Evolutionary conservation across 2,888 invertebrate genomes (phyloP), one percentile per base, ranked within the genome.

Genomic region (Eustalomyia histrio): DNA sequence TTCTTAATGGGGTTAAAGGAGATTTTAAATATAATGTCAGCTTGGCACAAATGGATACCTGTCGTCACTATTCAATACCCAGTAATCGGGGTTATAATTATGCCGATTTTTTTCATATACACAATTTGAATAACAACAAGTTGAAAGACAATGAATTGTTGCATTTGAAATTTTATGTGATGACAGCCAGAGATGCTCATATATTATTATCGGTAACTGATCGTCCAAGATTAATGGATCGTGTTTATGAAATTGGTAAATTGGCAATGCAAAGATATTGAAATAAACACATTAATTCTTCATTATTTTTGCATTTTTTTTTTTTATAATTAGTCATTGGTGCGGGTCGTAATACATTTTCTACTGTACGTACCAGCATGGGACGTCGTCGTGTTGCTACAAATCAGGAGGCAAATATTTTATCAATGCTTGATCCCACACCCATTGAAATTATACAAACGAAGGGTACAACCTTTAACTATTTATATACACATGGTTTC

Each of bases 271-370:
- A 29, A 29, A 29, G 29, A 29, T 29, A 29, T 29, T 29, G 29
- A 24, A 24, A 24, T 24, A 24, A 3, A 3, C 3, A 29, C 7
- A 29, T 29, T 6, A 29, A 29, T 29, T 29, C 1, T 29, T 29
- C 4, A 29, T 6, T 6, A 29, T 29, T 29, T 29, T 29, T 29
- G 29, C 7, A 29, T 39, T 47, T 57, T 9, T 18, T 21, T 39
- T 47, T 57, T 9, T 18, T 21, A 47, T 52, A 16, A 73, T 21
- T 78, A 90, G 90, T 94, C 68, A 92, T 95, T 24, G 95, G 95
- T 10, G 95, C 94, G 9, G 95, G 95, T 5, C 92, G 91, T n/a
- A 95, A 95, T 88, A 92, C 92, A 67, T 95, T 94, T 86, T 93
- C 94, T 2, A 93, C 94, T 84, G 92, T 95, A 35, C 91, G 95